These are phyloP conservation scores for Maniola hyperantus DNA, from an alignment of 2,888 invertebrate genomes.

Conservation along the genomic window DNA sequence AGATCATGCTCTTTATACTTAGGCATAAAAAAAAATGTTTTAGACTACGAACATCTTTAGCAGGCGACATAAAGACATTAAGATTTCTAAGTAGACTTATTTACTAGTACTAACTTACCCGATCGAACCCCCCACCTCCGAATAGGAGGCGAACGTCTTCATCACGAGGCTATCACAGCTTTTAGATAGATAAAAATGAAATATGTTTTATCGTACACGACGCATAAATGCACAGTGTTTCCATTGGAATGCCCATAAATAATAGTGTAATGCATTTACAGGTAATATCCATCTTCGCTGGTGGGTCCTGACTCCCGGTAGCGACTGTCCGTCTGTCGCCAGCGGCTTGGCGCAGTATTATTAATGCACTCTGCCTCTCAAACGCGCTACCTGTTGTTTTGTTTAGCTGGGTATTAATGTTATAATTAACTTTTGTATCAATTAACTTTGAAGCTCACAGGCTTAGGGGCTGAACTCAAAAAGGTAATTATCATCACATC, in stretches of 20 bases:
- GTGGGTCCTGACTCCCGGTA: conserved; percentile 37
- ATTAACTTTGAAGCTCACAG: not conserved
- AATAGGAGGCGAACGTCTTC: too few species aligned
- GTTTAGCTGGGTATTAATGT: not conserved
- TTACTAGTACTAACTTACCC: too few species aligned
- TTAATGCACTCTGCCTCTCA: conserved; percentile 44
- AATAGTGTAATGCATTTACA: conserved; percentile 30
- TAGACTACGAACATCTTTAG: conserved; percentile 24
- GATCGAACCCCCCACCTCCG: too few species aligned
- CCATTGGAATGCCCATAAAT: conserved; percentile 32
- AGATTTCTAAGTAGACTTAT: conserved; percentile 41
- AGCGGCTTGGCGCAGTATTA: conserved; percentile 46
- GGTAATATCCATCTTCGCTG: conserved; percentile 30
- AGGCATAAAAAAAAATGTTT: conserved; percentile 28
- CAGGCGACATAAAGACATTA: conserved; percentile 30
- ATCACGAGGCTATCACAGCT: too few species aligned
- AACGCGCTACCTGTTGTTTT: conserved; percentile 22
- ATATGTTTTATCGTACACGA: not conserved
- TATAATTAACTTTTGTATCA: conserved; percentile 4
- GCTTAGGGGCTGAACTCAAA: too few species aligned
- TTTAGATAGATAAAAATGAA: conserved; percentile 18
- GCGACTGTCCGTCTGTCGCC: conserved; percentile 47
- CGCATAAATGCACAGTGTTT: conserved; percentile 25
- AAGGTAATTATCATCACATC: too few species aligned
- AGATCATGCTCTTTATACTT: conserved; percentile 32